Evolutionary conservation across 2,888 invertebrate species (phyloP), one percentile per base, ranked within the genome.

Genomic region (Yponomeuta evonymella): DNA sequence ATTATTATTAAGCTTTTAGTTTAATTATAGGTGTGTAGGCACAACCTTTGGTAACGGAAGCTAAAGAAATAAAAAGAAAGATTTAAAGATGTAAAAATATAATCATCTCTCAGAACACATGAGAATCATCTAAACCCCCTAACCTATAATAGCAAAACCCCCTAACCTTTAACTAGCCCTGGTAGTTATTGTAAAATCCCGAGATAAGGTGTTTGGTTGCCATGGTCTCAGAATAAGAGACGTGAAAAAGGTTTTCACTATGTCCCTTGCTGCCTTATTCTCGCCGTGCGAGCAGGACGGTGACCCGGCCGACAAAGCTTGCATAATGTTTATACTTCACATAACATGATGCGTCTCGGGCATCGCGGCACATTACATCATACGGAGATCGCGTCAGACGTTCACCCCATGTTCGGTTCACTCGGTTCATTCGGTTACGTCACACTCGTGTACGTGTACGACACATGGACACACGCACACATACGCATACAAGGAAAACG

Each of bases 341-440:
- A 51, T 51, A 51, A 51, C 51, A 51, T 6, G 51, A 51, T 51
- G 51, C 51, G 51, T 51, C 51, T 51, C 36, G 36, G 51, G 51
- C 51, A 51, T 51, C 51, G 51, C 51, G 10, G 51, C 51, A 51
- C 51, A 51, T 51, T 51, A 51, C 51, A 6, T 3, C 12, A 51
- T 51, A 51, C 51, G 51, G 51, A 51, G 51, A 51, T 51, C 51
- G 51, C 51, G 51, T 51, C 51, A 51, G 51, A 51, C 51, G 51
- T 51, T 51, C 51, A 8, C 48, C 48, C 48, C 48, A 48, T 48
- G 48, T 48, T 48, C 48, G 48, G 48, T 48, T 48, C 2, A 4
- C 48, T 48, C 6, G 48, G 6, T n/a, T n/a, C n/a, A n/a, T n/a
- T n/a, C n/a, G n/a, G n/a, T n/a, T n/a, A n/a, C n/a, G n/a, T n/a